Base-by-base conservation (phyloP, 2,113 vertebrate genomes). In the Hepsetus odoe region DNA sequence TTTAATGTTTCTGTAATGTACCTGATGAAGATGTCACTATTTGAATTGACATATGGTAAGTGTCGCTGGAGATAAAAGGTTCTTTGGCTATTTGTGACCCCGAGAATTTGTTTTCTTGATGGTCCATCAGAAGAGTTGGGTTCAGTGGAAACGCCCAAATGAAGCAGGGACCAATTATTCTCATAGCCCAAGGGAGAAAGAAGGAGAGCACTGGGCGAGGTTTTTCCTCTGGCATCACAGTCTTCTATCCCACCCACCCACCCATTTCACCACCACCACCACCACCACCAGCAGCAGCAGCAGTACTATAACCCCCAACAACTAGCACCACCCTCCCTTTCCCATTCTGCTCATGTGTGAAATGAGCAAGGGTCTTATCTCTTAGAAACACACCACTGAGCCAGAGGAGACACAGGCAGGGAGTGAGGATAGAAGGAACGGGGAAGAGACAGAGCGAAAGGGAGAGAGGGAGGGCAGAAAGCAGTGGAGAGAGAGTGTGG, bases 301-400 rank as follows among this genome's bases (percentile, higher is more conserved):
- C n/a, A n/a, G n/a, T n/a, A 56, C 42, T 82, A 81, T 72, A 79
- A 28, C 49, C 20, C 71, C 58, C 72, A 38, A 72, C 67, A 59
- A 77, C 74, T 33, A 46, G 62, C 42, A 61, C 53, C 80, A 70
- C 74, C 79, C 86, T 88, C 90, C 69, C 46, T 79, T 65, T 42
- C 88, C 80, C 74, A 86, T 88, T 91, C 87, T 91, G 89, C 90
- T 92, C 89, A 91, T 90, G 90, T 93, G 91, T 93, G 91, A 93
- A 93, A 93, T 93, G 90, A 93, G 91, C 91, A 91, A 89, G 90
- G 85, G 88, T 89, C 91, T 92, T 93, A 93, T 93, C 91, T 93
- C 90, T 88, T 86, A 87, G 91, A 93, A 93, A 93, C 91, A 93
- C 91, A 93, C 90, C 90, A 90, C 90, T 90, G 91, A 91, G 91